Conservation (phyloP, 2,888 invertebrate genomes). For the Eledone cirrhosa region DNA sequence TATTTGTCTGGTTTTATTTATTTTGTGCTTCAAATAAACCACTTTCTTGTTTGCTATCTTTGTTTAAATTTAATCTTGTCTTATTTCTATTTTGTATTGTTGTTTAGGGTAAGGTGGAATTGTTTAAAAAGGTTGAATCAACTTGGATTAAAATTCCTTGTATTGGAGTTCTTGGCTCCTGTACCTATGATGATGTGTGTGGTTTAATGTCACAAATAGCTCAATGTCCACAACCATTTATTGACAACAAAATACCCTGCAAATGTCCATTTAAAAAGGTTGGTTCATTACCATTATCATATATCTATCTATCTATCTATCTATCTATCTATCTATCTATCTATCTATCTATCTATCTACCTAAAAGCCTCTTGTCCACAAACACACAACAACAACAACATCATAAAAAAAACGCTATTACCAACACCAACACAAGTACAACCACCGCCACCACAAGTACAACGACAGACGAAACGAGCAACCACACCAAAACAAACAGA, state of each 20-base stretch:
- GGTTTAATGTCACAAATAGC: conserved; percentile 36
- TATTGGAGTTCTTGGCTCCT: conserved; percentile 50
- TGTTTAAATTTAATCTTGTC: neutral
- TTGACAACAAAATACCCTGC: conserved; percentile 50
- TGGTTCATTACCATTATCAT: conserved; percentile 23
- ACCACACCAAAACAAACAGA: no score
- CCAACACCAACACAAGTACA: no score
- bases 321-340: conserved; percentile 18
- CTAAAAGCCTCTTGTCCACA: neutral
- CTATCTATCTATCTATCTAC: neutral
- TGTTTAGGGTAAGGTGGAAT: conserved; percentile 42
- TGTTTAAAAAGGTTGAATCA: conserved; percentile 40
- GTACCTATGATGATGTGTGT: conserved; percentile 50
- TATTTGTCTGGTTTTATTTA: no score
- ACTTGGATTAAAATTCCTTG: conserved; percentile 50
- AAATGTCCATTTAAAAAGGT: conserved; percentile 54
- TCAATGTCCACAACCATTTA: conserved; percentile 49
- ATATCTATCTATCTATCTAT: conserved; percentile 16
- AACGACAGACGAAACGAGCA: no score
- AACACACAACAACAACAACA: no score
- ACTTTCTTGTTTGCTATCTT: no score
- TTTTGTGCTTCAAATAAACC: no score
- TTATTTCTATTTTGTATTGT: neutral
- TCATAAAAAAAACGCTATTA: no score
- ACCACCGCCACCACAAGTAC: no score